phyloP scores from a whole-genome alignment of 2,797 vertebrate genomes.

The Rhabdophis nuchalis region DNA sequence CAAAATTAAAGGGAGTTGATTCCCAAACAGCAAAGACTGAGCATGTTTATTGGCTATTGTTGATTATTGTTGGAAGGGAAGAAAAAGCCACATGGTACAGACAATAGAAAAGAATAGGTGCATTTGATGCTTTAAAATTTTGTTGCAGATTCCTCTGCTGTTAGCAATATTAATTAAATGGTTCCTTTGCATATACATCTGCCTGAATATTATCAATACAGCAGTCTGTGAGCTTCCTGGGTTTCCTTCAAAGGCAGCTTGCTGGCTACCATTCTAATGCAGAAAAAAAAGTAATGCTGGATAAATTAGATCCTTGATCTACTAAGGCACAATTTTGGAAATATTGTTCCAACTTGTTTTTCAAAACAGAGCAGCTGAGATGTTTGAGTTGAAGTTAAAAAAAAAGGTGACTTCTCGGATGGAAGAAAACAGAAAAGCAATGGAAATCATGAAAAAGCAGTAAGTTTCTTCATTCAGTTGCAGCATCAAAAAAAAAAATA shows the following conservation, averaged over 20 bases:
- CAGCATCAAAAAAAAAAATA: background rate
- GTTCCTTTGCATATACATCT: background rate
- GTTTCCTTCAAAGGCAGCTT: background rate
- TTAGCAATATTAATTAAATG: background rate
- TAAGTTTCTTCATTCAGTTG: slow-evolving; percentile 44
- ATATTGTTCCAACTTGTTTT: background rate
- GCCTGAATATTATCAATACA: background rate
- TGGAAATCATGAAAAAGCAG: slow-evolving; percentile 72
- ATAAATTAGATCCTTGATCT: background rate
- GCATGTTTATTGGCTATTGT: background rate
- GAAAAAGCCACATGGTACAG: background rate
- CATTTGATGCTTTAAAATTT: background rate
- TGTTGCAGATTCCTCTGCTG: background rate
- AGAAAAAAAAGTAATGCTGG: background rate
- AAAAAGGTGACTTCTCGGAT: slow-evolving; percentile 68
- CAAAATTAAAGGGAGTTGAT: background rate
- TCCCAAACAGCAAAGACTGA: background rate
- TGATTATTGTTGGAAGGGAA: background rate
- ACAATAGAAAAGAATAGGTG: background rate
- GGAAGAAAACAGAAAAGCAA: slow-evolving; percentile 74
- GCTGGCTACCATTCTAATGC: background rate
- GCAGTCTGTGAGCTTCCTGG: background rate
- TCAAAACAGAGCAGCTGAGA: slow-evolving; percentile 70
- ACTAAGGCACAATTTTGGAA: background rate
- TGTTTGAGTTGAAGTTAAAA: slow-evolving; percentile 78